Evolutionary conservation across 2,797 vertebrate genomes (phyloP).

Genomic region (Myoxocephalus aenaeus): DNA sequence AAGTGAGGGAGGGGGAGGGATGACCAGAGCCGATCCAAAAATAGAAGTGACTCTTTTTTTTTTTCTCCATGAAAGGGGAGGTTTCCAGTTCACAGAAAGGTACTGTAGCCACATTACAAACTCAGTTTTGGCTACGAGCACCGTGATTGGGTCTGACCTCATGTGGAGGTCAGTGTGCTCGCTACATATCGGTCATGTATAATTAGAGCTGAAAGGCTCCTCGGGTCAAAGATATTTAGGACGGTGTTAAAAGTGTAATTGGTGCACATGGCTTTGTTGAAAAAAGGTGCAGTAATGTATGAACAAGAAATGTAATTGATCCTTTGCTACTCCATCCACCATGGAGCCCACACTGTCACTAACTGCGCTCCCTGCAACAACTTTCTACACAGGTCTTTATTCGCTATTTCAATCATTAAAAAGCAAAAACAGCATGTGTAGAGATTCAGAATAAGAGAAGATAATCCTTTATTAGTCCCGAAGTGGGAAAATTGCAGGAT

Average conservation of each 20-base stretch:
- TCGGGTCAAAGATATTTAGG: not conserved
- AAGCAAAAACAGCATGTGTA: no score
- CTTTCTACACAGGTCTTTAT: no score
- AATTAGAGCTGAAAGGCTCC: not conserved
- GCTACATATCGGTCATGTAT: not conserved
- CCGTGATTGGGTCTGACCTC: not conserved
- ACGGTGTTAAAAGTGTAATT: not conserved
- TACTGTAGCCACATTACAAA: not conserved
- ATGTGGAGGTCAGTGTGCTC: not conserved
- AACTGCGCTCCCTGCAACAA: no score
- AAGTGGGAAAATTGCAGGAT: no score
- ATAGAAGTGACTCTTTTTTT: conserved; percentile 54
- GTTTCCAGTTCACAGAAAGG: conserved; percentile 24
- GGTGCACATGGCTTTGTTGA: not conserved
- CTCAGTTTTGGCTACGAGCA: not conserved
- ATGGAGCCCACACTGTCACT: no score
- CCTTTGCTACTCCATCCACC: not conserved
- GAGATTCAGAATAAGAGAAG: no score
- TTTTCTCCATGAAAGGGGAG: conserved; percentile 45
- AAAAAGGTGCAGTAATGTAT: not conserved
- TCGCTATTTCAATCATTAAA: no score
- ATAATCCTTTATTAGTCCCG: no score
- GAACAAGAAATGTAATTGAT: not conserved
- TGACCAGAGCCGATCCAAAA: conserved; percentile 29
- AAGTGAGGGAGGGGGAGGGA: not conserved